Evolutionary conservation across 64 coral and sea anemone species (phyloP).

Genomic region (Hydrozoanthus tunicans): DNA sequence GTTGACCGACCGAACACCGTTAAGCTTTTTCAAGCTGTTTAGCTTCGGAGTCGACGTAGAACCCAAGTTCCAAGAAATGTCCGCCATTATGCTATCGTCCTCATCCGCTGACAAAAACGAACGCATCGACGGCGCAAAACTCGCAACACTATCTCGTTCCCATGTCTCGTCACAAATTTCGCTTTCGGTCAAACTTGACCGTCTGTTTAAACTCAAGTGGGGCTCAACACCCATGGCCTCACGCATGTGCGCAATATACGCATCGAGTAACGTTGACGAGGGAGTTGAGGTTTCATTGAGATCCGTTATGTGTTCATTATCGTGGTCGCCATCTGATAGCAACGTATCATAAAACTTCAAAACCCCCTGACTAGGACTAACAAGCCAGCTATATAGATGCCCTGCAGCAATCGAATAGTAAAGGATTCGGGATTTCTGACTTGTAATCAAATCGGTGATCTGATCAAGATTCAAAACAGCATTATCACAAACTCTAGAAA

Average conservation of each 20-base stretch:
- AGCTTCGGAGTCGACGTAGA: conserved; percentile 62
- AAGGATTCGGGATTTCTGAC: conserved; percentile 79
- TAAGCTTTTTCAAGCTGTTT: conserved; percentile 78
- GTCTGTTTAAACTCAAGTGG: conserved; percentile 72
- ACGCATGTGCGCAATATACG: conserved; percentile 82
- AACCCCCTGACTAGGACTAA: conserved; percentile 74
- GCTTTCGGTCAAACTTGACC: conserved; percentile 61
- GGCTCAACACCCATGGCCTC: conserved; percentile 90
- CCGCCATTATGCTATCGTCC: conserved; percentile 79
- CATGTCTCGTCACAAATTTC: conserved; percentile 65
- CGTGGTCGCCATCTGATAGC: conserved; percentile 71
- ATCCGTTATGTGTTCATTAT: conserved; percentile 63
- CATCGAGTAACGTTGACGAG: conserved; percentile 70
- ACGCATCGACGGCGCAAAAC: conserved; percentile 40
- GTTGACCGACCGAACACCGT: conserved; percentile 73
- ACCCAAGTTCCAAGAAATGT: conserved; percentile 47
- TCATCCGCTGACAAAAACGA: conserved; percentile 87
- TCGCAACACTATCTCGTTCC: conserved; percentile 70
- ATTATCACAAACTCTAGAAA: conserved; percentile 51
- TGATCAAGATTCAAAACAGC: conserved; percentile 67
- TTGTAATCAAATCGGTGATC: conserved; percentile 85
- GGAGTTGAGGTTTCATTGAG: conserved; percentile 78
- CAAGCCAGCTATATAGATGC: conserved; percentile 93
- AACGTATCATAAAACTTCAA: conserved; percentile 91
- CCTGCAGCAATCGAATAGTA: conserved; percentile 91